Conservation (phyloP, 1,140 invertebrate genomes). For the Zophobas morio region DNA sequence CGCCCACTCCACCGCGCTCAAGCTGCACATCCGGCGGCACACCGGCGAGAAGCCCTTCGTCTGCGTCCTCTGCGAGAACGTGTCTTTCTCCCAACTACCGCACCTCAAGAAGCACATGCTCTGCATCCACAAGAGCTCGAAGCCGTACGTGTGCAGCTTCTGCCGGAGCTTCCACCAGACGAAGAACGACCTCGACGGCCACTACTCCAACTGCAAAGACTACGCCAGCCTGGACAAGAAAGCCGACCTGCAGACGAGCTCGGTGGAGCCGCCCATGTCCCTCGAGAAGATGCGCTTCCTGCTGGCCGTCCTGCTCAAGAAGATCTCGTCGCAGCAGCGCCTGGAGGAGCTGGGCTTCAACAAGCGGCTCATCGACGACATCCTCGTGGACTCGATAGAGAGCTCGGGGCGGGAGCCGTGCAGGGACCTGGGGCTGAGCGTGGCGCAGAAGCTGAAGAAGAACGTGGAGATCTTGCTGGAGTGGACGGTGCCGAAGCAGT, state of each 20-base stretch:
- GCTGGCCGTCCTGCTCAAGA: constrained; percentile 83
- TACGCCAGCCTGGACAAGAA: constrained; percentile 48
- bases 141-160: constrained; percentile 79
- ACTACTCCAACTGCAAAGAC: constrained; percentile 71
- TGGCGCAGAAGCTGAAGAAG: constrained; percentile 75
- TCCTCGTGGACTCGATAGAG: constrained; percentile 83
- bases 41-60: constrained; percentile 89
- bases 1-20: constrained; percentile 87
- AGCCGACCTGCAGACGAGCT: constrained; percentile 57
- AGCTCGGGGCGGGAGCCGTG: constrained; percentile 80
- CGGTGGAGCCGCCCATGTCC: constrained; percentile 72
- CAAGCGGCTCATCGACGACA: constrained; percentile 85
- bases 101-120: constrained; percentile 88
- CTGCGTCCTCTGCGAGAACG: constrained; percentile 77
- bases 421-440: constrained; percentile 70
- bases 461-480: constrained; percentile 85
- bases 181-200: constrained; percentile 79
- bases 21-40: constrained; percentile 83
- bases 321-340: constrained; percentile 84
- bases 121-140: constrained; percentile 82
- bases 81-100: constrained; percentile 83
- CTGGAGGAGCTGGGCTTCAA: constrained; percentile 85
- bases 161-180: constrained; percentile 84
- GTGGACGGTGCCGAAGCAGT: constrained; percentile 84
- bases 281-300: constrained; percentile 84